Base-by-base conservation (phyloP, 2,797 vertebrate species). In the Acanthis flammea region DNA sequence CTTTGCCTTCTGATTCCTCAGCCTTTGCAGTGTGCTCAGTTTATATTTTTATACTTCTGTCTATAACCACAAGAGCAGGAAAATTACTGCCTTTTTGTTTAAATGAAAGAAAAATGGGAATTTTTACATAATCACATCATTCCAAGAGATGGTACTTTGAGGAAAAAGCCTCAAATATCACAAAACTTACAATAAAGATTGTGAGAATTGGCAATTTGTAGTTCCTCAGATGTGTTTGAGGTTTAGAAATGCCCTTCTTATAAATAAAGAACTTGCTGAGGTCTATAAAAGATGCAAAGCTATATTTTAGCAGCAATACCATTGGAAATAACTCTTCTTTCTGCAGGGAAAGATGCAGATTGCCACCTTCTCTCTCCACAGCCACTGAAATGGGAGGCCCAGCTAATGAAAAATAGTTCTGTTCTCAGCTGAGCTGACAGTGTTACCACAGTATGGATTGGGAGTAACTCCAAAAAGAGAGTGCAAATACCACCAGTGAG, bases 61-160 rank as follows among this genome's bases (percentile, higher is more conserved):
- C 78, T 92, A 41, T 28, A 79, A 74, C 23, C n/a, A 37, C 7
- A 12, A 86, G 12, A 77, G 81, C 54, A 75, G 81, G 50, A 60
- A 93, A 90, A 93, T 75, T 9, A 81, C 30, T 60, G 54, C 5
- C 24, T 94, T 95, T 93, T 89, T 90, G 73, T 88, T 90, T 88
- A 94, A 86, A 41, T 78, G 70, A 63, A 94, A 66, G n/a, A 77
- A 90, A 87, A 94, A 68, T n/a, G 21, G 35, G 44, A 73, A 25
- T 58, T 95, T 78, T 72, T 78, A 68, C 54, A 61, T 77, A 83
- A 94, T 58, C 90, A 74, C 19, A 73, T 66, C 35, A 82, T 51
- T 92, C 22, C 39, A 90, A 86, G 62, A 66, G 25, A 24, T 55
- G 54, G 11, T 82, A 77, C 65, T 77, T 91, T 61, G 72, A 95